Evolutionary conservation across 2,113 vertebrate species (phyloP).

Genomic region (human (Homo sapiens)): GRCh38 chr5:75420501-75421000

Average conservation of each 20-base stretch:
- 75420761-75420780: background rate
- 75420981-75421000: no score
- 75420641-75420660: background rate
- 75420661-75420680: background rate
- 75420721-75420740: background rate
- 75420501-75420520: no score
- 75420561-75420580: no score
- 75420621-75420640: background rate
- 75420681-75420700: background rate
- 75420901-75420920: no score
- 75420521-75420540: no score
- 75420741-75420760: background rate
- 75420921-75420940: no score
- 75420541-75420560: no score
- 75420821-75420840: background rate
- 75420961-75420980: no score
- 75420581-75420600: constrained; percentile 19
- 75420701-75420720: background rate
- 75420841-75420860: no score
- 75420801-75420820: background rate
- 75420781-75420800: background rate
- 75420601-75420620: background rate
- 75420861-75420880: no score
- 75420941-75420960: no score
- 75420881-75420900: no score